Evolutionary conservation across 2,113 vertebrate species (phyloP).

Genomic region (Enhydra lutris): DNA sequence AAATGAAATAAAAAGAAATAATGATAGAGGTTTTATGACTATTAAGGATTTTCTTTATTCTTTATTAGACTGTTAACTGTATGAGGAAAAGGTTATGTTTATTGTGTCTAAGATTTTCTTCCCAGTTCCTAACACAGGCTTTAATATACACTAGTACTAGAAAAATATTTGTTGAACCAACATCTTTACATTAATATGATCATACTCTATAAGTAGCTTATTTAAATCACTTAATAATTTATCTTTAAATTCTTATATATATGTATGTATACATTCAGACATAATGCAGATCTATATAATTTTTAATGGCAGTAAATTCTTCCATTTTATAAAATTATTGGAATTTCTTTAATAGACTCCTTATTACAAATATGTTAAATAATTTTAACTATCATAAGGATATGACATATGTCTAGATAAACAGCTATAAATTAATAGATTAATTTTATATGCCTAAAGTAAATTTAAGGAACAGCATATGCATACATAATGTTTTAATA

Average conservation of each 20-base stretch:
- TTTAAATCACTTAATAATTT: background rate
- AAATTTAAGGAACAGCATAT: background rate
- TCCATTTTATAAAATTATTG: background rate
- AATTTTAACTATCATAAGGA: background rate
- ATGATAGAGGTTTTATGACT: background rate
- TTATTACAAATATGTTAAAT: background rate
- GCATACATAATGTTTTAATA: background rate
- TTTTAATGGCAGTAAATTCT: background rate
- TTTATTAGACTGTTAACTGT: background rate
- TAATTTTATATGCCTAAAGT: background rate
- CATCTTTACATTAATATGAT: background rate
- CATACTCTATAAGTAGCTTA: background rate
- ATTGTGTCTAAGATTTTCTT: background rate
- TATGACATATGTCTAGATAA: background rate
- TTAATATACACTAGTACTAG: rapidly evolving
- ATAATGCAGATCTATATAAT: background rate
- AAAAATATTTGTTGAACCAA: background rate
- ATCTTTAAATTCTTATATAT: background rate
- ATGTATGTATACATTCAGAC: background rate
- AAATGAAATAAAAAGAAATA: background rate
- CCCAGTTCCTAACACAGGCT: background rate
- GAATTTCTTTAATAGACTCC: background rate
- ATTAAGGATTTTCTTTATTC: background rate
- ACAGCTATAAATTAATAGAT: background rate
- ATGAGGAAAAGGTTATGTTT: background rate